phyloP scores from a whole-genome alignment of 2,888 invertebrate genomes.

The Neoaliturus tenellus region DNA sequence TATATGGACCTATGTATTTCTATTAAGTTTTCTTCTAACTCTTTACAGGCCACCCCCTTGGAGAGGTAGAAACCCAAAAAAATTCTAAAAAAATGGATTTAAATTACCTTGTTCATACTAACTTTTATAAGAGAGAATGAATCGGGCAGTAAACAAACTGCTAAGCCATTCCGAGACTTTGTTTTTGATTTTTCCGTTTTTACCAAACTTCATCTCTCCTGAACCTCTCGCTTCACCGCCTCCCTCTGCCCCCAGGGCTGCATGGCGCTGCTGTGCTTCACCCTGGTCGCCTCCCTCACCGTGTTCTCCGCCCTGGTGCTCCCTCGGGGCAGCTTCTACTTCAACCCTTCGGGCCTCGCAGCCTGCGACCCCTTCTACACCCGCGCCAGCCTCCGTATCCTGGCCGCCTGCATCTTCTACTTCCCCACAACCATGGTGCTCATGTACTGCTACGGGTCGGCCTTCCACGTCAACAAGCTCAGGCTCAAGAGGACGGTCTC shows the following conservation, averaged over 20 bases:
- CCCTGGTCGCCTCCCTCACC: slow-evolving; percentile 90
- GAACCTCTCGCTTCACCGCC: no score
- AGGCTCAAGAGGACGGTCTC: slow-evolving; percentile 75
- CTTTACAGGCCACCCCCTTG: no score
- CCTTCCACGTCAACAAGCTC: slow-evolving; percentile 91
- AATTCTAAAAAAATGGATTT: no score
- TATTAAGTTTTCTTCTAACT: no score
- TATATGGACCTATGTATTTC: no score
- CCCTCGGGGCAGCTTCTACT: slow-evolving; percentile 91
- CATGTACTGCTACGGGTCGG: slow-evolving; percentile 94
- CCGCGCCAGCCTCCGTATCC: slow-evolving; percentile 83
- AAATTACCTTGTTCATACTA: no score
- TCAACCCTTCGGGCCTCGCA: slow-evolving; percentile 89
- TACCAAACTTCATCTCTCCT: no score
- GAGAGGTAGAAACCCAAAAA: no score
- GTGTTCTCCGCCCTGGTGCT: slow-evolving; percentile 89
- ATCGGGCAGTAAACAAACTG: no score
- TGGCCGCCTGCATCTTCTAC: slow-evolving; percentile 92
- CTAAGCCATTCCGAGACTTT: no score
- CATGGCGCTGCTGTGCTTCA: slow-evolving; percentile 88
- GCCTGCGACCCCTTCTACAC: slow-evolving; percentile 93
- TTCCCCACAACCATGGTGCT: slow-evolving; percentile 94
- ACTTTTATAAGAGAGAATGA: no score
- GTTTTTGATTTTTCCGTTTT: no score
- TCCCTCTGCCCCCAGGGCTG: slow-evolving; percentile 85